Evolutionary conservation across 2,797 vertebrate genomes (phyloP).

Genomic region (Lepus townsendii): DNA sequence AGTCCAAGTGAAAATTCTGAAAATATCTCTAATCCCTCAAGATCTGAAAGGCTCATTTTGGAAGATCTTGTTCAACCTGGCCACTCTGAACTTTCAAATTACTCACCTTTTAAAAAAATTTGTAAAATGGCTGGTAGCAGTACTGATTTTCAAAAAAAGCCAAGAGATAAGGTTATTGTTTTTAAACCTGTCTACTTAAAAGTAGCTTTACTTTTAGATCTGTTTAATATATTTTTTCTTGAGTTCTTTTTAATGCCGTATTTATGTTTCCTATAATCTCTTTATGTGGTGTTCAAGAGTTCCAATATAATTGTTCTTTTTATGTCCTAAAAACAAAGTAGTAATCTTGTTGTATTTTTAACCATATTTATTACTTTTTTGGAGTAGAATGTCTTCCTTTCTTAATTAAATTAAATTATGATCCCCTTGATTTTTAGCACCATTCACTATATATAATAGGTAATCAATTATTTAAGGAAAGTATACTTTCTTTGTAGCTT

Average conservation of each 20-base stretch:
- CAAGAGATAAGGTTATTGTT: constrained; percentile 85
- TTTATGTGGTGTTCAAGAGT: constrained; percentile 52
- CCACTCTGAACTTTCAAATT: constrained; percentile 76
- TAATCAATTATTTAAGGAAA: constrained; percentile 45
- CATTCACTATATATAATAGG: not conserved
- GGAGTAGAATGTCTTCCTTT: constrained; percentile 54
- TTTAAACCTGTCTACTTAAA: constrained; percentile 63
- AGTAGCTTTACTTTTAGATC: constrained; percentile 37
- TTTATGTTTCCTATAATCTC: constrained; percentile 55
- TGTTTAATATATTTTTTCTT: constrained; percentile 54
- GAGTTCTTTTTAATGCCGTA: constrained; percentile 47
- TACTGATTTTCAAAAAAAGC: constrained; percentile 81
- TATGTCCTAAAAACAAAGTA: constrained; percentile 29
- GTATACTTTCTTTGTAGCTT: constrained; percentile 5
- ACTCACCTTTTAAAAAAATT: constrained; percentile 76
- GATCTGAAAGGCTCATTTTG: constrained; percentile 83
- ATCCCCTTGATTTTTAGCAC: constrained; percentile 26
- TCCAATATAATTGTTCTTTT: constrained; percentile 46
- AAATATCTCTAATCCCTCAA: constrained; percentile 69
- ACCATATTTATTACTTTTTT: constrained; percentile 42
- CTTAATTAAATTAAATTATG: constrained; percentile 28
- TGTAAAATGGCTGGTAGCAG: constrained; percentile 75
- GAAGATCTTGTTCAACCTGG: constrained; percentile 86
- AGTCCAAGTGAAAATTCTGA: constrained; percentile 78
- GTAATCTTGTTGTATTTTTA: constrained; percentile 44